Percentiles rank a stretch among this genome's conserved stretches.
Evolutionary conservation across 2,797 vertebrate genomes (phyloP).

Genomic region (Acanthis flammea): DNA sequence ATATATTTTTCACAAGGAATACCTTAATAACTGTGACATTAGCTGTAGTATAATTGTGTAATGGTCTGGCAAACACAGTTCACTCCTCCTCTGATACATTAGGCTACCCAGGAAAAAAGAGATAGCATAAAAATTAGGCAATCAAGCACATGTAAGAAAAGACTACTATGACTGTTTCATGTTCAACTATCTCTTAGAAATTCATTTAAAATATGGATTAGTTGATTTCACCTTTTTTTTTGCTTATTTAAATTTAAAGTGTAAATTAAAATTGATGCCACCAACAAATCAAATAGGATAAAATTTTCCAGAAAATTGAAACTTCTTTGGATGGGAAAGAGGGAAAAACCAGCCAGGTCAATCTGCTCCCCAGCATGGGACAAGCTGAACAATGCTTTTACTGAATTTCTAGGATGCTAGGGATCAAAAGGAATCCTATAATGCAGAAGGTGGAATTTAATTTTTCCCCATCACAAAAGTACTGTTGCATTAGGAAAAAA

Average conservation of each 20-base stretch:
- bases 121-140: neutral
- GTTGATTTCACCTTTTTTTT: fast-evolving
- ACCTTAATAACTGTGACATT: neutral
- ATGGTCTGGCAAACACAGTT: neutral
- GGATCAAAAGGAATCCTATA: neutral
- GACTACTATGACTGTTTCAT: neutral
- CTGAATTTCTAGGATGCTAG: neutral
- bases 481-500: neutral
- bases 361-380: neutral
- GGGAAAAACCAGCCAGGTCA: neutral
- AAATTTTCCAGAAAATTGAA: neutral
- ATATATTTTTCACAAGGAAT: neutral
- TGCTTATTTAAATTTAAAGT: neutral
- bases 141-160: neutral
- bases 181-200: neutral
- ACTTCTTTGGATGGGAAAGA: neutral
- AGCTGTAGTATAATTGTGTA: neutral
- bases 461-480: neutral
- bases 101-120: neutral
- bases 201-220: neutral
- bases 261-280: neutral
- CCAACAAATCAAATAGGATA: neutral
- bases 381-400: neutral
- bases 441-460: neutral
- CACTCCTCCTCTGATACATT: neutral